These are phyloP conservation scores for Drosophila truncata DNA, from an alignment of 1,140 invertebrate species.

Conservation along the genomic window DNA sequence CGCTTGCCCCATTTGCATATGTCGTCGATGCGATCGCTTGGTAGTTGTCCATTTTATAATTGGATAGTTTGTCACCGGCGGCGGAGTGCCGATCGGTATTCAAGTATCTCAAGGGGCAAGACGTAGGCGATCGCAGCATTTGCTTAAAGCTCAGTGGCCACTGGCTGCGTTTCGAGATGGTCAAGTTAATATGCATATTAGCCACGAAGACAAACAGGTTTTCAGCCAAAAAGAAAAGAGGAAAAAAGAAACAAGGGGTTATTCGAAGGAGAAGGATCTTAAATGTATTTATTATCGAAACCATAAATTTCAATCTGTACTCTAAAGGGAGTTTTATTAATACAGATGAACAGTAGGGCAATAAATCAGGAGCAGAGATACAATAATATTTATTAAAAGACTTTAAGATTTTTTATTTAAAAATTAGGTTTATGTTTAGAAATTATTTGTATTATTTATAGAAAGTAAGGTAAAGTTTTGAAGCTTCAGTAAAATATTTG, in stretches of 20 bases:
- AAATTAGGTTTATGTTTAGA: background rate
- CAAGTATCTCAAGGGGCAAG: slow-evolving; percentile 1
- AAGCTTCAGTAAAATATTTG: background rate
- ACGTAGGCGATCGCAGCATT: slow-evolving; percentile 32
- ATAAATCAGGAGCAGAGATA: background rate
- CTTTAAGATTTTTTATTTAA: no score
- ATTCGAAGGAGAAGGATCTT: slow-evolving; percentile 11
- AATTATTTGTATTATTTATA: background rate
- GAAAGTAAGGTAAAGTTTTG: background rate
- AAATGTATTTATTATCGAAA: slow-evolving; percentile 31
- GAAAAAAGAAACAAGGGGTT: slow-evolving; percentile 7
- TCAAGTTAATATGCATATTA: slow-evolving; percentile 58
- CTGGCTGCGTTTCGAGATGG: slow-evolving; percentile 47
- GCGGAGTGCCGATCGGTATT: background rate
- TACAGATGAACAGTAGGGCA: slow-evolving; percentile 2
- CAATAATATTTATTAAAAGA: background rate
- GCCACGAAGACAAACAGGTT: slow-evolving; percentile 27
- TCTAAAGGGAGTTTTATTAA: slow-evolving; percentile 3
- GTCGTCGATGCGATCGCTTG: slow-evolving; percentile 43
- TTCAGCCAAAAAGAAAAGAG: background rate
- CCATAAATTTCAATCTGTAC: slow-evolving; percentile 8
- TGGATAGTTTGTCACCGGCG: slow-evolving; percentile 72
- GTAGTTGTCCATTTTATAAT: slow-evolving; percentile 66
- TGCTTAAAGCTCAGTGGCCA: slow-evolving; percentile 44
- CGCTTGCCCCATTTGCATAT: slow-evolving; percentile 56